Evolutionary conservation across 2,888 invertebrate species (phyloP).

Genomic region (Embidobia sp.): DNA sequence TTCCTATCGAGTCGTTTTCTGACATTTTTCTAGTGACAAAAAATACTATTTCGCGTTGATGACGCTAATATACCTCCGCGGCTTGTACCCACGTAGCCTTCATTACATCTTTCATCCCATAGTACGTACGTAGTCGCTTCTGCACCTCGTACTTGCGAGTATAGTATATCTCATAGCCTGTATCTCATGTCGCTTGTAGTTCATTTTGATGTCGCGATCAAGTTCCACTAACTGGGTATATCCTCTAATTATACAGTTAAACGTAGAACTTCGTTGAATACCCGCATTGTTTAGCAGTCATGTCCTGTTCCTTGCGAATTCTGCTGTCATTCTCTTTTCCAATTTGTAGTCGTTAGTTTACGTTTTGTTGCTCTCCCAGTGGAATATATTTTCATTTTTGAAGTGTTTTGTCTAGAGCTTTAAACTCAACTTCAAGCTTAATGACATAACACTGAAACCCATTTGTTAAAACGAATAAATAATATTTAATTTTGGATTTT

Average conservation of each 20-base stretch:
- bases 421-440: no score
- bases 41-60: conserved; percentile 31
- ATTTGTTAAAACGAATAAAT: no score
- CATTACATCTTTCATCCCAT: conserved; percentile 51
- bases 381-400: no score
- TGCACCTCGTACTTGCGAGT: conserved; percentile 57
- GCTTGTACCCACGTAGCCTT: conserved; percentile 38
- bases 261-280: conserved; percentile 27
- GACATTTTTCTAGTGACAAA: conserved; percentile 21
- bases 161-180: conserved; percentile 45
- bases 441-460: no score
- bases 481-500: no score
- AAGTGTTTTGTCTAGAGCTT: no score
- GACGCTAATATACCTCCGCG: conserved; percentile 31
- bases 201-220: conserved; percentile 66
- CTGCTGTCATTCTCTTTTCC: background rate
- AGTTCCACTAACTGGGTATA: conserved; percentile 49
- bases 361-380: background rate
- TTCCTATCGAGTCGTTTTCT: conserved; percentile 30
- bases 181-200: conserved; percentile 60
- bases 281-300: conserved; percentile 47
- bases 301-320: conserved; percentile 22
- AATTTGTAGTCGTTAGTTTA: background rate
- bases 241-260: conserved; percentile 22
- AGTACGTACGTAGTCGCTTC: conserved; percentile 41